Base-by-base conservation (phyloP, 2,888 invertebrate genomes). In the Strigamia transsilvanica region DNA sequence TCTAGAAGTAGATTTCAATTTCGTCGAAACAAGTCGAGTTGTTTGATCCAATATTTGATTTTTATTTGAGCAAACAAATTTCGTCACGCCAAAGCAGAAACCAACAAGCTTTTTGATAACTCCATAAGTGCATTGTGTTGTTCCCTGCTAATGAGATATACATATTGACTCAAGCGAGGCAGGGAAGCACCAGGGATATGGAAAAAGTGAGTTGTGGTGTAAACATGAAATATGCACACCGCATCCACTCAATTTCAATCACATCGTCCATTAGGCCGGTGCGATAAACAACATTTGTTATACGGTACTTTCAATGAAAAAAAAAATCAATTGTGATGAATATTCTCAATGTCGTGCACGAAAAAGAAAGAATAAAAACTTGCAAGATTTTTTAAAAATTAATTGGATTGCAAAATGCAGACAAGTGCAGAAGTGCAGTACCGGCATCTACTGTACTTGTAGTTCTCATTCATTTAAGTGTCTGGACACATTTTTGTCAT, bases 101-200 rank as follows among this genome's bases (percentile, higher is more conserved):
- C 61, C 15, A 73, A 73, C 73, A 73, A 13, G 73, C 13, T 73
- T 73, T 73, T 73, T 73, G 73, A 73, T 73, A 27, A 23, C 73
- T 73, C n/a, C 73, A 73, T 73, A 73, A 73, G 73, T 73, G 73
- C 73, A 73, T 73, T 73, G 73, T 73, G 73, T 73, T 73, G 73
- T 73, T 73, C 73, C 2, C 73, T 0, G 12, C 73, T 73, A 73
- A 73, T 73, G 73, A 73, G 73, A 73, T 73, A 73, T n/a, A 73
- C 73, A 73, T 32, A 73, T 73, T 73, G 73, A 73, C 73, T 27
- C 7, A 73, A 27, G 27, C 32, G n/a, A n/a, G 23, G 73, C 12
- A 73, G 21, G 18, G n/a, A 18, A 56, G 56, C 21, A 51, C 51
- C 9, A 18, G 18, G 56, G n/a, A 9, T 56, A 15, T 6, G 56